A percentile compares a stretch with the other conserved stretches of the same genome.
Evolutionary conservation across 2,113 vertebrate genomes (phyloP).

Genomic region (Aegithalos caudatus): DNA sequence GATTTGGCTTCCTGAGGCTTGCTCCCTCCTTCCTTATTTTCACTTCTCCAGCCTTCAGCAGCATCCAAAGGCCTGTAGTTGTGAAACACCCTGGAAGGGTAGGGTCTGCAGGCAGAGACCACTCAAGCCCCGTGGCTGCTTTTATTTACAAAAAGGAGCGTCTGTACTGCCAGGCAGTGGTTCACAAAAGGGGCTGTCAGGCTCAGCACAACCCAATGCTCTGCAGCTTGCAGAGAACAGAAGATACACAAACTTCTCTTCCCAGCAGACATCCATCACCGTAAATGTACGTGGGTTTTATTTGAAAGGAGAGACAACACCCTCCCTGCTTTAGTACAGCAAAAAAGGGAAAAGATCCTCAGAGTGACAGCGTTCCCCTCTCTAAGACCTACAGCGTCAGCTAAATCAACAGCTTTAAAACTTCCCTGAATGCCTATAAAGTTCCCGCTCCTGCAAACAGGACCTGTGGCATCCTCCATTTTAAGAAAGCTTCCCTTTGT

Average conservation of each 20-base stretch:
- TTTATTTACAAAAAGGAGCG: conserved; percentile 9
- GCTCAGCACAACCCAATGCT: not conserved
- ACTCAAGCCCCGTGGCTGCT: not conserved
- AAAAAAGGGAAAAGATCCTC: not conserved
- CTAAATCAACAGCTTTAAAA: not conserved
- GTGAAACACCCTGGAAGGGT: not conserved
- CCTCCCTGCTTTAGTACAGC: not conserved
- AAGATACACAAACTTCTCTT: not conserved
- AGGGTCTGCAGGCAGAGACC: not conserved
- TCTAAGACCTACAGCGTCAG: not conserved
- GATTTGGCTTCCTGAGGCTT: conserved; percentile 45
- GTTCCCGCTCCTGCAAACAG: not conserved
- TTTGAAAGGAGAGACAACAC: not conserved
- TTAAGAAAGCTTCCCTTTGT: conserved; percentile 24
- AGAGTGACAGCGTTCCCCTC: not conserved
- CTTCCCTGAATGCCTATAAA: not conserved
- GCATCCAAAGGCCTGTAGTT: not conserved
- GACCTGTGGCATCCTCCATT: not conserved
- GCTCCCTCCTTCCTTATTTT: conserved; percentile 48
- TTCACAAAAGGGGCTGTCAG: not conserved
- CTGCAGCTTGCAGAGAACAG: not conserved
- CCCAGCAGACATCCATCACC: not conserved
- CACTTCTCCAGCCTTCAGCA: not conserved
- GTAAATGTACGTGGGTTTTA: not conserved
- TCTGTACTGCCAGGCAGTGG: not conserved